phyloP scores from a whole-genome alignment of 1,140 invertebrate genomes.

The Apocrypta bakeri region DNA sequence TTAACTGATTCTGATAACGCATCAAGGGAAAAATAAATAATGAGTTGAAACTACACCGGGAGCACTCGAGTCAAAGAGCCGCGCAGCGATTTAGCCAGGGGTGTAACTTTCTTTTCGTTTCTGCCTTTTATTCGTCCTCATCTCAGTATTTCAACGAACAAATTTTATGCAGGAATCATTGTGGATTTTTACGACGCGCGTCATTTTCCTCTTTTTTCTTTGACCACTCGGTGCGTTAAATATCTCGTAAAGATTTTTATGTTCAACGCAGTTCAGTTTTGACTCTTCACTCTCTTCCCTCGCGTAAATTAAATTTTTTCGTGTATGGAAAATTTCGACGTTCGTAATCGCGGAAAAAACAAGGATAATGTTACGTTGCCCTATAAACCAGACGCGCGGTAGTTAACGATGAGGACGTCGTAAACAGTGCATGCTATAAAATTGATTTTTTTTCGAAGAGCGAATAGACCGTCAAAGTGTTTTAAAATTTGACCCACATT shows the following conservation, averaged over 20 bases:
- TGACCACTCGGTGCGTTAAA: constrained; percentile 13
- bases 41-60: too few relatives aligned
- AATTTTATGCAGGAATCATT: constrained; percentile 16
- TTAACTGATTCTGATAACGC: too few relatives aligned
- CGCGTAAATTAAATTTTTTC: constrained; percentile 20
- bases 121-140: background rate
- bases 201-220: background rate
- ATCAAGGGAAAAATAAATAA: too few relatives aligned
- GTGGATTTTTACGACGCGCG: constrained; percentile 19
- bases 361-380: background rate
- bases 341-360: background rate
- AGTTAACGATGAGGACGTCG: background rate
- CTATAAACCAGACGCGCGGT: background rate
- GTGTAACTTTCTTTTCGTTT: background rate
- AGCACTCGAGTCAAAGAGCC: background rate
- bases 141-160: background rate
- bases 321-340: background rate
- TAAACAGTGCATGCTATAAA: background rate
- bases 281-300: background rate
- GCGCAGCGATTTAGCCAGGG: background rate
- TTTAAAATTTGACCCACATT: too few relatives aligned
- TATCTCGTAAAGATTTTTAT: constrained; percentile 29
- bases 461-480: too few relatives aligned
- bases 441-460: background rate
- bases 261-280: constrained; percentile 7